These are phyloP conservation scores for Oscheius sp. DNA, from an alignment of 2,888 invertebrate genomes.

Conservation along the genomic window DNA sequence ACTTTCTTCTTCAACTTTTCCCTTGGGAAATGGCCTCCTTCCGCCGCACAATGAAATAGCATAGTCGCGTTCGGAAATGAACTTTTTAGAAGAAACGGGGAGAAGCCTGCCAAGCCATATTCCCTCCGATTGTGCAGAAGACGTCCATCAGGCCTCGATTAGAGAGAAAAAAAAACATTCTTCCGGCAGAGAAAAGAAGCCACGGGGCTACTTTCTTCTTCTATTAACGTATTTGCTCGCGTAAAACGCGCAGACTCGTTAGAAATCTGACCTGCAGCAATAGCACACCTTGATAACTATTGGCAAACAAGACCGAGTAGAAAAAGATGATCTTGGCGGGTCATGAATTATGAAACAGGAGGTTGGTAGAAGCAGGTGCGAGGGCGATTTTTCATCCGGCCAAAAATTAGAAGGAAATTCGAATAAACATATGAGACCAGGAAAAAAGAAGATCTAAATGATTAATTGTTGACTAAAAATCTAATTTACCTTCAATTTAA, in stretches of 20 bases:
- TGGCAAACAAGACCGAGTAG: conserved; percentile 2
- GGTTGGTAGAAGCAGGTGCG: no score
- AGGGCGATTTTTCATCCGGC: no score
- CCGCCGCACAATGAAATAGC: no score
- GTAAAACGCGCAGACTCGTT: conserved; percentile 2
- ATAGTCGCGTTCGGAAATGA: neutral
- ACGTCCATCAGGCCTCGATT: neutral
- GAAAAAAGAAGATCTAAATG: no score
- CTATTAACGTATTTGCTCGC: neutral
- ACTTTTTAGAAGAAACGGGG: neutral
- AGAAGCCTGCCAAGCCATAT: neutral
- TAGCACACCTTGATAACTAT: conserved; percentile 16
- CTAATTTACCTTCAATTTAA: no score
- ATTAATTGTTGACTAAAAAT: no score
- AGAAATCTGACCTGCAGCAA: conserved; percentile 29
- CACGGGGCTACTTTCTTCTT: neutral
- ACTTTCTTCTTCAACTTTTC: neutral
- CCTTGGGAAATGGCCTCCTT: neutral
- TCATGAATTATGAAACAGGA: neutral
- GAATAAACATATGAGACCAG: no score
- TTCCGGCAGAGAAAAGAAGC: neutral
- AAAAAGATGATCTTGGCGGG: no score
- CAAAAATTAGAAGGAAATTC: no score
- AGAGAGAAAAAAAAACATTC: neutral
- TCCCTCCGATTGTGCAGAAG: neutral